Evolutionary conservation across 2,888 invertebrate genomes (phyloP).

Genomic region (Noctua janthina): DNA sequence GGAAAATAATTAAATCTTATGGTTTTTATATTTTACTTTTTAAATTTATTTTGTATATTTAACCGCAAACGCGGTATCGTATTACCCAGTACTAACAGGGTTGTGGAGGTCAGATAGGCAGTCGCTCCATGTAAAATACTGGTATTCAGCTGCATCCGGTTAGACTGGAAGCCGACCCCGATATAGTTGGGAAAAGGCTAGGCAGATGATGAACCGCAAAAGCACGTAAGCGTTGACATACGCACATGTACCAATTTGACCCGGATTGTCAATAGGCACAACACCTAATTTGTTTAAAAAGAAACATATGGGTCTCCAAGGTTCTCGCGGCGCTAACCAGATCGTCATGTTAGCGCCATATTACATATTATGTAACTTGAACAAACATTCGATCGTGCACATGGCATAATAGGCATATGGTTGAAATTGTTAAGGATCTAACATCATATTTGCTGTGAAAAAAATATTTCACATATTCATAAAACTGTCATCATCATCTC

Average conservation of each 20-base stretch:
- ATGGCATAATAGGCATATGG: conserved; percentile 47
- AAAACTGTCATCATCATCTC: not conserved
- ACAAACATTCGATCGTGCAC: conserved; percentile 58
- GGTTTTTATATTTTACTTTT: not conserved
- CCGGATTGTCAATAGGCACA: conserved; percentile 83
- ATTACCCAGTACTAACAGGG: no score
- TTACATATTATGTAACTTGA: conserved; percentile 60
- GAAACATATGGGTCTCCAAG: conserved; percentile 81
- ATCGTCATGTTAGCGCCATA: conserved; percentile 53
- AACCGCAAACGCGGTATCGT: no score
- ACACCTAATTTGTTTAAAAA: conserved; percentile 87
- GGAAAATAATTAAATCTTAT: not conserved
- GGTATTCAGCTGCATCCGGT: no score
- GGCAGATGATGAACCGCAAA: no score
- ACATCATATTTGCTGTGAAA: not conserved
- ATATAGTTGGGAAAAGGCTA: no score
- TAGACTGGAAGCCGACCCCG: no score
- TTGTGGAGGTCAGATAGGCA: no score
- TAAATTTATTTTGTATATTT: not conserved
- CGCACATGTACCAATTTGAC: conserved; percentile 73
- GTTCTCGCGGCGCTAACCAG: conserved; percentile 69
- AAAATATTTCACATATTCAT: not conserved
- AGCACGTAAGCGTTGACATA: conserved; percentile 15
- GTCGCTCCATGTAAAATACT: no score
- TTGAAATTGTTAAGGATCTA: conserved; percentile 6